phyloP scores from a whole-genome alignment of 2,113 vertebrate species.

The Paradisaea rubra region DNA sequence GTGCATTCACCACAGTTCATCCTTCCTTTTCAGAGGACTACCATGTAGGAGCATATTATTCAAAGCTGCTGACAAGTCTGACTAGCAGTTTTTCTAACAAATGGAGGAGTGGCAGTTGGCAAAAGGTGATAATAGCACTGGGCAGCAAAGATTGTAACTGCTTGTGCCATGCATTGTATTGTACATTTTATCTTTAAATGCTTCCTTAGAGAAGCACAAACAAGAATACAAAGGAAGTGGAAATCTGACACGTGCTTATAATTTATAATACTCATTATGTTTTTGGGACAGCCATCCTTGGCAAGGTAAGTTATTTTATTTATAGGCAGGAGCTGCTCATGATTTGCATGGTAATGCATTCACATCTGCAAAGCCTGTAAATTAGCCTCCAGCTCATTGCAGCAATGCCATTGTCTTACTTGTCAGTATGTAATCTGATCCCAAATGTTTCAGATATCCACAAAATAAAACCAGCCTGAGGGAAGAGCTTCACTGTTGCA shows the following conservation, averaged over 20 bases:
- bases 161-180: not conserved
- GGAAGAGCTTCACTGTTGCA: not conserved
- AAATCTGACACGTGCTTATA: conserved; percentile 10
- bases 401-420: conserved; percentile 20
- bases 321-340: conserved; percentile 6
- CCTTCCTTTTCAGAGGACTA: not conserved
- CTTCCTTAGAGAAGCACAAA: not conserved
- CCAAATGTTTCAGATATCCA: conserved; percentile 25
- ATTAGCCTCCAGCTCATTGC: conserved; percentile 34
- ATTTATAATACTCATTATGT: conserved; percentile 27
- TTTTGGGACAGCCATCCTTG: conserved; percentile 16
- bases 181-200: not conserved
- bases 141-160: not conserved
- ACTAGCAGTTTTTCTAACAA: not conserved
- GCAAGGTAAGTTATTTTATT: conserved; percentile 50
- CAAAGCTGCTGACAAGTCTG: not conserved
- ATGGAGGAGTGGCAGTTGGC: not conserved
- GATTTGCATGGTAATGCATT: conserved; percentile 36
- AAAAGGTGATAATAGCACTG: not conserved
- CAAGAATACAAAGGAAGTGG: not conserved
- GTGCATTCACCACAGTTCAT: not conserved
- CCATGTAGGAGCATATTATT: not conserved
- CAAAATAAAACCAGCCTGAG: not conserved
- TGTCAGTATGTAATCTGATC: not conserved
- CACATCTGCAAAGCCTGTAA: conserved; percentile 51